Percentiles rank a stretch among this genome's conserved stretches.
These are phyloP conservation scores for Lasioglossum pauxillum DNA, from an alignment of 2,888 invertebrate genomes.

Conservation along the genomic window DNA sequence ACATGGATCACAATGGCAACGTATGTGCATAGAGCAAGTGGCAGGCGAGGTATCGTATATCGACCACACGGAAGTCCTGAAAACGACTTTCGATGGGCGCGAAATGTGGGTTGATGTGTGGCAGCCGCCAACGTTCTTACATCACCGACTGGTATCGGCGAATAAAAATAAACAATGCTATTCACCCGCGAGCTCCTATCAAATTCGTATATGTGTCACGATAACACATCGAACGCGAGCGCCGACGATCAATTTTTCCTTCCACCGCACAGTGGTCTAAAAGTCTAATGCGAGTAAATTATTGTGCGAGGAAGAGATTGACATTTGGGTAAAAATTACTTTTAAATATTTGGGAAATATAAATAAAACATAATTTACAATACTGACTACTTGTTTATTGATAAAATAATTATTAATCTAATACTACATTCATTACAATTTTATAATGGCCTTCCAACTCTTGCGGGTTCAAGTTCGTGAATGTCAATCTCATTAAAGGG, in stretches of 20 bases:
- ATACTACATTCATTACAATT: no score
- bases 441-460: no score
- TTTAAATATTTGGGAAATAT: no score
- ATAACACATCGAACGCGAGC: background rate
- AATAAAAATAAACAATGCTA: background rate
- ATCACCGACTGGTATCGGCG: background rate
- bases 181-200: background rate
- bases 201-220: conserved; percentile 4
- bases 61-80: conserved; percentile 54
- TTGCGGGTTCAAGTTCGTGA: no score
- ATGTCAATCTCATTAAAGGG: no score
- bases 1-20: conserved; percentile 44
- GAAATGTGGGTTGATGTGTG: conserved; percentile 25
- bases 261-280: background rate
- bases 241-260: background rate
- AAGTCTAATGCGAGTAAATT: no score
- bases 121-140: background rate
- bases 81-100: conserved; percentile 25
- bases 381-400: no score
- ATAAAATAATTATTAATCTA: no score
- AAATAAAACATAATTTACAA: no score
- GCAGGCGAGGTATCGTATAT: conserved; percentile 55
- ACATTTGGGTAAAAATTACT: no score
- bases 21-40: conserved; percentile 40
- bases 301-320: no score